Conservation (phyloP, 2,888 invertebrate species). For the Tenthredo distinguenda region DNA sequence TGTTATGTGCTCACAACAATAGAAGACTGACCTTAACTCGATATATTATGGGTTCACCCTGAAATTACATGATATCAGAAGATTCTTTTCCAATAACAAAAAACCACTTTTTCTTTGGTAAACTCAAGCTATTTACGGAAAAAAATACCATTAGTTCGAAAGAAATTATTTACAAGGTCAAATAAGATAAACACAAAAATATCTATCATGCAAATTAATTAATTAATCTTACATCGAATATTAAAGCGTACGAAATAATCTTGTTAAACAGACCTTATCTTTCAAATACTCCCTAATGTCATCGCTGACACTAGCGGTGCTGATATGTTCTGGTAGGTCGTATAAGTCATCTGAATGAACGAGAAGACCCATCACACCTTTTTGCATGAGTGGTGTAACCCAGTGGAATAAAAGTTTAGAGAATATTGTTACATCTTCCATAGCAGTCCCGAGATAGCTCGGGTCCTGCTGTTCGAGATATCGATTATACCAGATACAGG, state of each 20-base stretch:
- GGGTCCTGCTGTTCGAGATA: constrained; percentile 85
- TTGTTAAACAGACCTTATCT: constrained; percentile 67
- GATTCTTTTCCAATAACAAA: too few species aligned
- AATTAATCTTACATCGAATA: constrained; percentile 1
- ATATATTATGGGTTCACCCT: too few species aligned
- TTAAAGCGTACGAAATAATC: constrained; percentile 16
- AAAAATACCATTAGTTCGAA: too few species aligned
- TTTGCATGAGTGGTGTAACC: constrained; percentile 91
- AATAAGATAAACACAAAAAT: background rate
- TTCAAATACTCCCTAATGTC: constrained; percentile 81
- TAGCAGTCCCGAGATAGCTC: constrained; percentile 88
- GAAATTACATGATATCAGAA: too few species aligned
- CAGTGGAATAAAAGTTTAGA: constrained; percentile 92
- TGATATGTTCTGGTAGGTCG: constrained; percentile 86
- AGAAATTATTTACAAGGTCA: background rate
- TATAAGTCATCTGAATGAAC: constrained; percentile 89
- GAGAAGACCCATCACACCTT: constrained; percentile 88
- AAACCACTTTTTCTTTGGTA: too few species aligned
- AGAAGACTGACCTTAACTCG: too few species aligned
- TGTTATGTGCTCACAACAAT: too few species aligned
- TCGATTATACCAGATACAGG: constrained; percentile 80
- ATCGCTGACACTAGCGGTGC: constrained; percentile 82
- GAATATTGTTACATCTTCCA: constrained; percentile 86
- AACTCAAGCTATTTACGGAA: too few species aligned
- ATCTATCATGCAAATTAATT: background rate